Conservation (phyloP, 2,113 vertebrate species). For the Salvelinus sp. region DNA sequence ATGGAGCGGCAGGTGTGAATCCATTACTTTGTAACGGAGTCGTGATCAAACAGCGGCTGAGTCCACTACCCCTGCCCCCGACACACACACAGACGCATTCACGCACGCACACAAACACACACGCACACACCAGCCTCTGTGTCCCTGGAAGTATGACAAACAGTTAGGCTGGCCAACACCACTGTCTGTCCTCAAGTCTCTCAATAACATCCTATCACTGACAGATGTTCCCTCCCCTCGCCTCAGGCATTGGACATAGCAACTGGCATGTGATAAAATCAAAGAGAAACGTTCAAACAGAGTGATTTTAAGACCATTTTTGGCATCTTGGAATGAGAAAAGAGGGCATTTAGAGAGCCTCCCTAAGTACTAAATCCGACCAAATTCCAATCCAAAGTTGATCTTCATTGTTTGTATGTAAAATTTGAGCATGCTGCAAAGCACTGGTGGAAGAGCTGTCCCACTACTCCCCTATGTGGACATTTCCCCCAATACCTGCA, state of each 20-base stretch:
- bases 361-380: not conserved
- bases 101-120: not conserved
- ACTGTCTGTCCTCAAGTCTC: constrained; percentile 37
- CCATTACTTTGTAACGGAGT: constrained; percentile 53
- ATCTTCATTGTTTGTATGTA: no score
- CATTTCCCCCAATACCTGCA: no score
- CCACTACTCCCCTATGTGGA: no score
- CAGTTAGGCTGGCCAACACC: not conserved
- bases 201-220: constrained; percentile 28
- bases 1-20: constrained; percentile 21
- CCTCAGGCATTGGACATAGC: constrained; percentile 23
- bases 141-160: not conserved
- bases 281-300: not conserved
- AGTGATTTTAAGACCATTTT: not conserved
- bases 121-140: not conserved
- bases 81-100: not conserved
- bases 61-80: constrained; percentile 15
- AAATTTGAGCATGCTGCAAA: no score
- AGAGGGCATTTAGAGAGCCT: not conserved
- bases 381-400: no score
- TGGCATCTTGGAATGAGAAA: constrained; percentile 39
- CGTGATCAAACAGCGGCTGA: constrained; percentile 50
- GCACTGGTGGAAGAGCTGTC: no score
- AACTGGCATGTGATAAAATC: constrained; percentile 5
- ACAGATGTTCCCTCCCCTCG: constrained; percentile 53